A percentile compares a stretch with the other conserved stretches of the same genome.
These are phyloP conservation scores for Glossophaga mutica DNA, from an alignment of 2,797 vertebrate genomes.

Conservation along the genomic window DNA sequence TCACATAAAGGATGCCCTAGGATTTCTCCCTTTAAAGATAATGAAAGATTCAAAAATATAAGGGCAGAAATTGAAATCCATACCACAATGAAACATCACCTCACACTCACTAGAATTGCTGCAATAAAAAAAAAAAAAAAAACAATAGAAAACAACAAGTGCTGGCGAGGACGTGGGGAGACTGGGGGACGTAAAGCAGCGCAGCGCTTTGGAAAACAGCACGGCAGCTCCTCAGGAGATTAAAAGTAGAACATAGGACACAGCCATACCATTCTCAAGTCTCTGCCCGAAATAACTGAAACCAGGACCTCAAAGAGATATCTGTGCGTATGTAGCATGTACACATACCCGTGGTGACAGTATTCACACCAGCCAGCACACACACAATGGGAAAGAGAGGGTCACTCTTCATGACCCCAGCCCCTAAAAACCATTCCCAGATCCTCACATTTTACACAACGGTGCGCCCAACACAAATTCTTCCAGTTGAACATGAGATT, in stretches of 20 bases:
- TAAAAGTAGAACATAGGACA: neutral
- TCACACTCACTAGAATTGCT: neutral
- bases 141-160: neutral
- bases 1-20: neutral
- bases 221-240: neutral
- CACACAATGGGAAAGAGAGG: neutral
- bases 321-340: neutral
- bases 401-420: neutral
- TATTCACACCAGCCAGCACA: neutral
- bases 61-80: neutral
- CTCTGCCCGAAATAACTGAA: neutral
- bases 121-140: neutral
- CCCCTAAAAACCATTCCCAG: neutral
- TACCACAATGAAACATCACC: neutral
- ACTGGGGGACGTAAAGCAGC: neutral
- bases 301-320: neutral
- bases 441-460: neutral
- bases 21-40: neutral
- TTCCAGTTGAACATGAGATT: neutral
- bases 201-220: neutral
- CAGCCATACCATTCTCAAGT: neutral
- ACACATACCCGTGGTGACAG: neutral
- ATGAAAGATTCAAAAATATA: neutral
- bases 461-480: neutral
- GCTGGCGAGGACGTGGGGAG: neutral